Evolutionary conservation across 2,797 vertebrate species (phyloP).

Genomic region (Poecilia gillii): DNA sequence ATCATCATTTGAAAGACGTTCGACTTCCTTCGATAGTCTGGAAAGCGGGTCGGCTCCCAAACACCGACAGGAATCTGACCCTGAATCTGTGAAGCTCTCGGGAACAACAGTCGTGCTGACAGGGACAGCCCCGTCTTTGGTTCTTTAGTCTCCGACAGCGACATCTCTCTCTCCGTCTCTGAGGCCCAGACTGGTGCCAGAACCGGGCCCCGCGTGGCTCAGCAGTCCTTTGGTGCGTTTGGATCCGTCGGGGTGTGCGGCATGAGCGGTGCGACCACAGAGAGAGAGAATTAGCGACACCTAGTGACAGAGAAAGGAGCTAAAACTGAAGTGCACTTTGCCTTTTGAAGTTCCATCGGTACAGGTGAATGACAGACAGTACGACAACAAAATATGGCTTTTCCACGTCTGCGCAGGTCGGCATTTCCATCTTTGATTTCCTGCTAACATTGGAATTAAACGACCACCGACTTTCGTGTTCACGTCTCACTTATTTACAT

Average conservation of each 20-base stretch:
- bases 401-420: conserved; percentile 52
- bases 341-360: conserved; percentile 37
- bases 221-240: conserved; percentile 54
- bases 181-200: conserved; percentile 11
- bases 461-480: conserved; percentile 5
- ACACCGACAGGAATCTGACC: neutral
- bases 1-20: conserved; percentile 14
- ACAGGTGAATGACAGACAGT: conserved; percentile 37
- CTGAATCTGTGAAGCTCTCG: neutral
- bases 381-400: conserved; percentile 72
- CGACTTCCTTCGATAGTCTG: neutral
- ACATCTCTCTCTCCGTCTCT: conserved; percentile 12
- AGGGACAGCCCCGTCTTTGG: conserved; percentile 20
- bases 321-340: conserved; percentile 63
- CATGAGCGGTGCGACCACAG: conserved; percentile 21
- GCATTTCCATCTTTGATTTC: conserved; percentile 63
- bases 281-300: conserved; percentile 31
- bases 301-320: conserved; percentile 10
- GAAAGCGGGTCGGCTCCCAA: neutral
- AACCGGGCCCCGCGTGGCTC: conserved; percentile 24
- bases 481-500: conserved; percentile 52
- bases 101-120: conserved; percentile 13
- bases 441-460: conserved; percentile 30
- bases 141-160: conserved; percentile 27
- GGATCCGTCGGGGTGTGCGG: conserved; percentile 12